Base-by-base conservation (phyloP, 2,797 vertebrate species). In the Myotis pilosus region DNA sequence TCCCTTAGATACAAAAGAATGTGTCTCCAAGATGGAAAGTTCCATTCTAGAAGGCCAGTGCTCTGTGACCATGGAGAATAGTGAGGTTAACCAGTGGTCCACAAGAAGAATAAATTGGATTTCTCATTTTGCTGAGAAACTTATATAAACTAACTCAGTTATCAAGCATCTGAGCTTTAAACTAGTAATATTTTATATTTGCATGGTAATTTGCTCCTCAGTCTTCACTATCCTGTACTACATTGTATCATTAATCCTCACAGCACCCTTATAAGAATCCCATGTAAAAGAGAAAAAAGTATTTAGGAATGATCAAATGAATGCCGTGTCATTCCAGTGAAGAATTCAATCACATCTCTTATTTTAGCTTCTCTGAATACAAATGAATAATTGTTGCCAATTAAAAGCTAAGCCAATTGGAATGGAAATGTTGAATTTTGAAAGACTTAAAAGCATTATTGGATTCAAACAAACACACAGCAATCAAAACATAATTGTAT, bases 321-420 rank as follows among this genome's bases (percentile, higher is more conserved):
- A 76, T 81, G 55, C 5, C 22, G 68, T 53, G 71, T 53, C 41
- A 90, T 76, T 75, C 15, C 5, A 85, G n/a, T 76, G 41, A 38
- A 79, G 19, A 78, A 79, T 74, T 87, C 94, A 95, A 88, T 95
- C 49, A 88, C 68, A 89, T 86, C 28, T 76, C 41, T 84, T 87
- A 71, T 51, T 83, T 94, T 81, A 49, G 30, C 44, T 92, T 86
- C 33, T 85, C 44, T 79, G 22, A 89, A 75, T 90, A 88, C 95
- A 95, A 94, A 96, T 91, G 75, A 95, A 79, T 92, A 92, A 91
- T 68, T 92, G 38, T 9, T 87, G 38, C 62, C 49, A 53, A 85
- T 92, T 95, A 94, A 78, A 47, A 83, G 19, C 62, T 90, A 53
- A 84, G 60, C 15, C 23, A 83, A 85, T 82, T 91, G 55, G 91